Evolutionary conservation across 2,888 invertebrate species (phyloP).

Genomic region (Trilocha varians): DNA sequence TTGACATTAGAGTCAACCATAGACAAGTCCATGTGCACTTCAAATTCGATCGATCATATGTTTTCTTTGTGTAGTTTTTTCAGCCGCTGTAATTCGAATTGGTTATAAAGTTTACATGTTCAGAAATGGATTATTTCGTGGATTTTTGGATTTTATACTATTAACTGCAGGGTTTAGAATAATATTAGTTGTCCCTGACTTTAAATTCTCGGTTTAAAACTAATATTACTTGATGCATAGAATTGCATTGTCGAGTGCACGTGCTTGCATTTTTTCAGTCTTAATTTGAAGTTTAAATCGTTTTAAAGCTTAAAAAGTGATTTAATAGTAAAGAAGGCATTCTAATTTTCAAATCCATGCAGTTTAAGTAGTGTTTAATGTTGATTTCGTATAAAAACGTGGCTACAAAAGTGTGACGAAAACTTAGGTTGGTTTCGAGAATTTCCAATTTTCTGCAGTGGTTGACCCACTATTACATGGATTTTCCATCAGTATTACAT

Average conservation of each 20-base stretch:
- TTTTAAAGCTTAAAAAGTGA: conserved; percentile 21
- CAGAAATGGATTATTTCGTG: conserved; percentile 9
- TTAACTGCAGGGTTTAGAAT: neutral
- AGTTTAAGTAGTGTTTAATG: conserved; percentile 5
- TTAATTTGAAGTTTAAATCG: conserved; percentile 43
- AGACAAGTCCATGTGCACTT: conserved; percentile 69
- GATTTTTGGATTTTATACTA: neutral
- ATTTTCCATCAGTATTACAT: conserved; percentile 27
- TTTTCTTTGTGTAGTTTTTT: conserved; percentile 73
- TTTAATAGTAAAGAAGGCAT: conserved; percentile 18
- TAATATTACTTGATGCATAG: conserved; percentile 34
- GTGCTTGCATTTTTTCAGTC: conserved; percentile 66
- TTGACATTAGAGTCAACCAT: conserved; percentile 42
- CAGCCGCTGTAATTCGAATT: conserved; percentile 70
- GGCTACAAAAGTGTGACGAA: conserved; percentile 36
- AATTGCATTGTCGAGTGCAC: conserved; percentile 61
- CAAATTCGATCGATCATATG: conserved; percentile 72
- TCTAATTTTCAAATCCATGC: neutral
- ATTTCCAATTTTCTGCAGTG: conserved; percentile 40
- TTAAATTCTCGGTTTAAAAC: conserved; percentile 15
- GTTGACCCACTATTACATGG: conserved; percentile 29
- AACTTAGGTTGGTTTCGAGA: conserved; percentile 38
- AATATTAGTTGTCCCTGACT: conserved; percentile 10
- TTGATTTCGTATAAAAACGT: conserved; percentile 30
- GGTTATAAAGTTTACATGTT: conserved; percentile 47